A percentile compares a stretch with the other conserved stretches of the same genome.
phyloP scores from a whole-genome alignment of 2,113 vertebrate genomes.

The Macquaria ambigua region DNA sequence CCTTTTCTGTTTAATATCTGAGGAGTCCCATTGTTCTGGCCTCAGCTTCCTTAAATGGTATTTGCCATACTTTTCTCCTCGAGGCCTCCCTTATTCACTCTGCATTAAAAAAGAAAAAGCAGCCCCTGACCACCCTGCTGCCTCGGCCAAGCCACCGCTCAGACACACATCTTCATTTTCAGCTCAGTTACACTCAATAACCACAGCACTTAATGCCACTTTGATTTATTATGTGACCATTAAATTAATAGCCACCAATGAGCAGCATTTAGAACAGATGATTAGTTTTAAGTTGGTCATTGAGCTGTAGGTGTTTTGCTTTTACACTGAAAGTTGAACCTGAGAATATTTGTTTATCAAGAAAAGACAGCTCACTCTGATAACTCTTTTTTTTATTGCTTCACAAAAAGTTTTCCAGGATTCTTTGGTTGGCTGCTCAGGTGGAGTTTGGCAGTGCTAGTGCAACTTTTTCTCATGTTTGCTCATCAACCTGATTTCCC shows the following conservation, averaged over 20 bases:
- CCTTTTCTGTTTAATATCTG: conserved; percentile 29
- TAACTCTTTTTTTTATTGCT: neutral
- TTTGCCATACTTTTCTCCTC: conserved; percentile 27
- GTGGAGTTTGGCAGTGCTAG: conserved; percentile 4
- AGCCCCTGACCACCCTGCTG: neutral
- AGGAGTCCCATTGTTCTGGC: conserved; percentile 40
- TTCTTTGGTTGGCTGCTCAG: conserved; percentile 2
- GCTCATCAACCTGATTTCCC: conserved; percentile 14
- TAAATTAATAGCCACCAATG: neutral
- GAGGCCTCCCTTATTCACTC: conserved; percentile 2
- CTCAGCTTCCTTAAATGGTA: conserved; percentile 36
- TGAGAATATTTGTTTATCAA: conserved; percentile 1
- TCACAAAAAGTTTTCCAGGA: conserved; percentile 3
- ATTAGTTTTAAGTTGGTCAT: neutral
- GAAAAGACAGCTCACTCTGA: neutral
- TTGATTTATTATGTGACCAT: neutral
- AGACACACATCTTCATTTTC: neutral
- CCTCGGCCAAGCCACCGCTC: neutral
- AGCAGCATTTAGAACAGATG: neutral
- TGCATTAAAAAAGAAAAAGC: neutral
- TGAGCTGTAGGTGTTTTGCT: conserved; percentile 15
- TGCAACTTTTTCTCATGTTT: neutral
- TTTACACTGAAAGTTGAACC: neutral
- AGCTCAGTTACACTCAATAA: neutral
- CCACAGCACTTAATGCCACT: neutral